These are phyloP conservation scores for Neogale vison DNA, from an alignment of 2,113 vertebrate genomes.

Conservation along the genomic window DNA sequence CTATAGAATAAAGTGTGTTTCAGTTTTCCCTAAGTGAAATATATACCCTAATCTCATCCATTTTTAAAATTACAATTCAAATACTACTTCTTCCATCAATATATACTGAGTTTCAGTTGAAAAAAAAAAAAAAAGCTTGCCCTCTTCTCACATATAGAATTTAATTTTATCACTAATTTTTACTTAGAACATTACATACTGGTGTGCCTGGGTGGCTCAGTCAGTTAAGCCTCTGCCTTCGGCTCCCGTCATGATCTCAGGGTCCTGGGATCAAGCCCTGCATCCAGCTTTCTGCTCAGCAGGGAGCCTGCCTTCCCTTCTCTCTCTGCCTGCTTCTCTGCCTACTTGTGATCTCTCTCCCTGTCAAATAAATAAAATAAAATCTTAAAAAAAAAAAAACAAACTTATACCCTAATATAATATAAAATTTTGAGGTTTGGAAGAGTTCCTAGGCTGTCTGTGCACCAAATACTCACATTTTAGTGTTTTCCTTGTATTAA, in stretches of 20 bases:
- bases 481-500: neutral
- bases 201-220: too few species aligned
- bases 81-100: neutral
- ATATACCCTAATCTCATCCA: neutral
- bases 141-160: neutral
- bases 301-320: too few species aligned
- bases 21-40: neutral
- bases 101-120: neutral
- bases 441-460: neutral
- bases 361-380: too few species aligned
- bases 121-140: neutral
- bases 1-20: neutral
- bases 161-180: neutral
- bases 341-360: too few species aligned
- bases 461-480: neutral
- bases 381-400: too few species aligned
- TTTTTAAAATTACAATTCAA: neutral
- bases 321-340: too few species aligned
- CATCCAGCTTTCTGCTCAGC: too few species aligned
- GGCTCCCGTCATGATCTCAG: too few species aligned
- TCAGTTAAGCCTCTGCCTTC: too few species aligned
- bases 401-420: neutral
- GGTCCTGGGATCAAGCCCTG: too few species aligned
- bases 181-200: neutral
- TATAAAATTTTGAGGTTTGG: neutral